A percentile compares a stretch with the other conserved stretches of the same genome.
These are phyloP conservation scores for Fringilla coelebs DNA, from an alignment of 2,797 vertebrate genomes.

Conservation along the genomic window DNA sequence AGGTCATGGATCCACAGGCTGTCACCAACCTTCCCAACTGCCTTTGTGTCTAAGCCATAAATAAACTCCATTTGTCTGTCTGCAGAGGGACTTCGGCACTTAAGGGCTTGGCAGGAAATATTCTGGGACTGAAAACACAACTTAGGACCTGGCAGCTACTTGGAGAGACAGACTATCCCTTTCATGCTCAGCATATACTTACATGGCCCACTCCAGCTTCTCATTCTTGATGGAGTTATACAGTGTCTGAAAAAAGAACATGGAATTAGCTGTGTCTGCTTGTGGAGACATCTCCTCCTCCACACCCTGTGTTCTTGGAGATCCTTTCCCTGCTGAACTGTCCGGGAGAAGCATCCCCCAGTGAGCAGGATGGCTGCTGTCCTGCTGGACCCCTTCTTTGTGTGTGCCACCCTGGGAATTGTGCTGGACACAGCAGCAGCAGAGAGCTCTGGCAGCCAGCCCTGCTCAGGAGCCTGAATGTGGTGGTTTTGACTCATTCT, in stretches of 20 bases:
- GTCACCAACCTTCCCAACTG: not conserved
- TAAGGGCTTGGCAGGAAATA: not conserved
- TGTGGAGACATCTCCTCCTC: not conserved
- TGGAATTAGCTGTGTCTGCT: not conserved
- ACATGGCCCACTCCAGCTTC: constrained; percentile 98
- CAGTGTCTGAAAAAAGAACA: constrained; percentile 80
- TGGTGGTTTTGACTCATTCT: not conserved
- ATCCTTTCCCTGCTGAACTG: not conserved
- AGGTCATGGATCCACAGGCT: not conserved
- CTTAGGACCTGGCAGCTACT: not conserved
- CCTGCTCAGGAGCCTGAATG: not conserved
- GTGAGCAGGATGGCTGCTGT: not conserved
- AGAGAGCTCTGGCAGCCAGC: not conserved
- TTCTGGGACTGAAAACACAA: not conserved
- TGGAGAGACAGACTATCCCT: not conserved
- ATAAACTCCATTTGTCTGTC: not conserved
- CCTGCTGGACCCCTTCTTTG: not conserved
- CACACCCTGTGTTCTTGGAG: not conserved
- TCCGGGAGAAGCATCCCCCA: not conserved
- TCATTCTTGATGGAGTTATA: constrained; percentile 99
- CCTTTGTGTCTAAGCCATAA: not conserved
- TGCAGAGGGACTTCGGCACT: not conserved
- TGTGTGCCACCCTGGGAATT: accelerated
- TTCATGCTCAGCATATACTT: constrained; percentile 75
- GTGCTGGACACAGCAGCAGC: not conserved